A percentile compares a stretch with the other conserved stretches of the same genome.
phyloP scores from a whole-genome alignment of 2,888 invertebrate species.

The Strigamia crassipes region DNA sequence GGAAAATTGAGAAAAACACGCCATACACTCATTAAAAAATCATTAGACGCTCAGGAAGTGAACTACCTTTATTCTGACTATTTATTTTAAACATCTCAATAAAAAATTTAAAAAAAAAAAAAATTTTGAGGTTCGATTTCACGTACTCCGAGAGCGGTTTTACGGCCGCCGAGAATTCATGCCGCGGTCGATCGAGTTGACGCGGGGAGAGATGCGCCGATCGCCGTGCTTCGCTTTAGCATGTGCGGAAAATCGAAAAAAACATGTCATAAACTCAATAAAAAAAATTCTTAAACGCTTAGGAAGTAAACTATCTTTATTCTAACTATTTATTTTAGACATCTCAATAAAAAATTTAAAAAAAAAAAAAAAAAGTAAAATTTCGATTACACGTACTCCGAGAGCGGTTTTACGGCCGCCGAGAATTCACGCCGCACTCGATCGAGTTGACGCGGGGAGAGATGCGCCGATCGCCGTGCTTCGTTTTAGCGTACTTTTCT shows the following conservation, averaged over 20 bases:
- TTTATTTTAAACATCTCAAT: not conserved
- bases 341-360: not conserved
- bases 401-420: not conserved
- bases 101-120: not conserved
- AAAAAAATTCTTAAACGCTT: no score
- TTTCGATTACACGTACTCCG: not conserved
- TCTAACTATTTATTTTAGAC: no score
- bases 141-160: not conserved
- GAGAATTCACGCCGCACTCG: not conserved
- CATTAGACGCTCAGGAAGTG: slow-evolving; percentile 18
- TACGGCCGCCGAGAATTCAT: not conserved
- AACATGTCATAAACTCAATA: no score
- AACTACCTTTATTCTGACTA: not conserved
- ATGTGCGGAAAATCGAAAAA: no score
- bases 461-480: not conserved
- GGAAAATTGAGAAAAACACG: not conserved
- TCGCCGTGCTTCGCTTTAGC: not conserved
- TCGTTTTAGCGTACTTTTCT: not conserved
- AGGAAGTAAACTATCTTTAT: no score
- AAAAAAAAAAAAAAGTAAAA: not conserved
- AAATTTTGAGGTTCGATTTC: not conserved
- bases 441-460: not conserved
- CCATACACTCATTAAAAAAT: slow-evolving; percentile 14
- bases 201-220: not conserved
- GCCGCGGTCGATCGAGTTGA: not conserved